Evolutionary conservation across 1,140 invertebrate genomes (phyloP).

Genomic region (Drepana arcuata): DNA sequence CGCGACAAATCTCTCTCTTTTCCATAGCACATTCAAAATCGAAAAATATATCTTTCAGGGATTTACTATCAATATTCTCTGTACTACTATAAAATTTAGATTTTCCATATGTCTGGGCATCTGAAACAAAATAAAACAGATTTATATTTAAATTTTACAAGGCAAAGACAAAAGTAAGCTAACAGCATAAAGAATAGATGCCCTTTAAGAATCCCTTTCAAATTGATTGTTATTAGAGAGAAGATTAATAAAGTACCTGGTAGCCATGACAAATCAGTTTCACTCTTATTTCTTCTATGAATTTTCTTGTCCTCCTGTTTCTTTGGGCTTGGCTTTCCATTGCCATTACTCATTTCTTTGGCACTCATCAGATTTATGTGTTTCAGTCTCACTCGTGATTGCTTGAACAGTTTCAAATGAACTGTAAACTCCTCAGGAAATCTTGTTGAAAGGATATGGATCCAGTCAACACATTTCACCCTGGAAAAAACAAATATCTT

Average conservation of each 20-base stretch:
- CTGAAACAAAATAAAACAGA: constrained; percentile 31
- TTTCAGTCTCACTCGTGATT: constrained; percentile 74
- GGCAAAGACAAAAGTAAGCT: no score
- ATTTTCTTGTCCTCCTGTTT: constrained; percentile 66
- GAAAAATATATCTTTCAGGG: constrained; percentile 87
- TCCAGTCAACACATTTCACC: constrained; percentile 91
- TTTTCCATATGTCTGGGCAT: constrained; percentile 53
- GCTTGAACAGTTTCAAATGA: constrained; percentile 88
- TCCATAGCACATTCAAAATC: constrained; percentile 91
- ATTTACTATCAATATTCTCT: constrained; percentile 45
- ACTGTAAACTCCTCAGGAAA: constrained; percentile 92
- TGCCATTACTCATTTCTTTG: constrained; percentile 69
- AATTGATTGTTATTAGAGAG: no score
- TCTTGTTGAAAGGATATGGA: constrained; percentile 87
- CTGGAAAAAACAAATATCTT: constrained; percentile 55
- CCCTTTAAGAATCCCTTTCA: no score
- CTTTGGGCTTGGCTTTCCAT: constrained; percentile 60
- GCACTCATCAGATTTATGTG: constrained; percentile 47
- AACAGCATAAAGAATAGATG: no score
- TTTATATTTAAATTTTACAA: no score
- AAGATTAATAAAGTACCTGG: constrained; percentile 52
- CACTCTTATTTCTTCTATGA: constrained; percentile 80
- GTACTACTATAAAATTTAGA: constrained; percentile 62
- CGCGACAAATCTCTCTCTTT: constrained; percentile 79
- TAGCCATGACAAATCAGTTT: constrained; percentile 79